A percentile compares a stretch with the other conserved stretches of the same genome.
phyloP scores from a whole-genome alignment of 2,888 invertebrate species.

The Andrena praecox region DNA sequence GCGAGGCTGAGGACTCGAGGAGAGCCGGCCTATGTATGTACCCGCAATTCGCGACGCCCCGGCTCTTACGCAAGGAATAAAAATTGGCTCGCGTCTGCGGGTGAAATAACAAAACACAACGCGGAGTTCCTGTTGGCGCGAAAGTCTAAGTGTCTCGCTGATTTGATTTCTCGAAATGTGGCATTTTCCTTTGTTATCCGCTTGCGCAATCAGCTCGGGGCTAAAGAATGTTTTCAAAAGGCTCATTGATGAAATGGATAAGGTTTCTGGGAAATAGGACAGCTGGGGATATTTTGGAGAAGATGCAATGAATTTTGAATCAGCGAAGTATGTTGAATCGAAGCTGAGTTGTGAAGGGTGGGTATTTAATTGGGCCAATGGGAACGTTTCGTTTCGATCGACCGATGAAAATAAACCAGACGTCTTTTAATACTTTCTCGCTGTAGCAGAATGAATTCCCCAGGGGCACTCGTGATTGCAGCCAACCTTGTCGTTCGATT shows the following conservation, averaged over 20 bases:
- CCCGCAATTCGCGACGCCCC: slow-evolving; percentile 11
- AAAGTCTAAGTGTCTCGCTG: not conserved
- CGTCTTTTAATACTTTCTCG: not conserved
- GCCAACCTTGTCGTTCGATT: slow-evolving; percentile 3
- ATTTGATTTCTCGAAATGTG: not conserved
- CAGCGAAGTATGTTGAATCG: too few species aligned
- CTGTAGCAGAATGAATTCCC: not conserved
- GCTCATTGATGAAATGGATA: too few species aligned
- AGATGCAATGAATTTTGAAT: too few species aligned
- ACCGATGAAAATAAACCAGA: not conserved
- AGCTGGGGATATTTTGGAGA: too few species aligned
- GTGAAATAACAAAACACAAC: not conserved
- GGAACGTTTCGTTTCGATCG: not conserved
- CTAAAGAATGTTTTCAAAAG: too few species aligned
- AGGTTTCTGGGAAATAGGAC: too few species aligned
- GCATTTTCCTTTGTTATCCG: not conserved
- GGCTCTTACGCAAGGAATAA: slow-evolving; percentile 37
- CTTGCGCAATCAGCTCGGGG: not conserved
- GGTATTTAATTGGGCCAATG: too few species aligned
- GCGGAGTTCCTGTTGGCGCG: slow-evolving; percentile 22
- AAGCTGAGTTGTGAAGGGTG: too few species aligned
- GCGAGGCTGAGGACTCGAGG: slow-evolving; percentile 34
- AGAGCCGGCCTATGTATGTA: slow-evolving; percentile 1
- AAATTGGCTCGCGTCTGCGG: slow-evolving; percentile 31
- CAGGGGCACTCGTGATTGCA: not conserved